A percentile compares a stretch with the other conserved stretches of the same genome.
Evolutionary conservation across 2,888 invertebrate genomes (phyloP).

Genomic region (Napeogenes inachia): DNA sequence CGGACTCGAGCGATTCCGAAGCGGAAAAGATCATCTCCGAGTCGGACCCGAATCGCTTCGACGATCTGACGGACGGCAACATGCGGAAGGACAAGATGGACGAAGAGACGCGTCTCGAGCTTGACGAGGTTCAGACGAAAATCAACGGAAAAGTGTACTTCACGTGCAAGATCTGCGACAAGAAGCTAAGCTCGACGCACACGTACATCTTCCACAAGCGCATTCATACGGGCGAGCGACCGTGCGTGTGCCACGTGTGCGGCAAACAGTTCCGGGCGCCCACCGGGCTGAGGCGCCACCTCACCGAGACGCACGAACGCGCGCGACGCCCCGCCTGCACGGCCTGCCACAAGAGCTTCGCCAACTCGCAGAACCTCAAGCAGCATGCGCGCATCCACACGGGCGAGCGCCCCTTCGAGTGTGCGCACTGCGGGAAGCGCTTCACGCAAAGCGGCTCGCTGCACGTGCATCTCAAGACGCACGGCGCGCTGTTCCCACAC

Average conservation of each 20-base stretch:
- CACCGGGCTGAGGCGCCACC: constrained; percentile 79
- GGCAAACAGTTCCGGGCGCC: constrained; percentile 82
- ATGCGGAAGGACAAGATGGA: constrained; percentile 57
- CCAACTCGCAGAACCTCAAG: constrained; percentile 78
- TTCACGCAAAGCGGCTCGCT: constrained; percentile 82
- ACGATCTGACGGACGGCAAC: constrained; percentile 58
- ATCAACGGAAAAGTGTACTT: constrained; percentile 75
- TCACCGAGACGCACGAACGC: constrained; percentile 80
- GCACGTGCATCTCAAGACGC: constrained; percentile 79
- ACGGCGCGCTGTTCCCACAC: constrained; percentile 75
- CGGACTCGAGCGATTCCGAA: constrained; percentile 45
- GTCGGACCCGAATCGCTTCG: constrained; percentile 42
- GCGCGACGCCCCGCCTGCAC: constrained; percentile 78
- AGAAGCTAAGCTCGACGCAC: constrained; percentile 78
- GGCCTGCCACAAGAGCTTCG: constrained; percentile 74
- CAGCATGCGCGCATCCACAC: constrained; percentile 79
- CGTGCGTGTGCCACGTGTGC: constrained; percentile 81
- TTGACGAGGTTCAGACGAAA: constrained; percentile 50
- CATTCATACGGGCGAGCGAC: constrained; percentile 81
- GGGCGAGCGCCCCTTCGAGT: constrained; percentile 77
- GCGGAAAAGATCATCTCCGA: constrained; percentile 16
- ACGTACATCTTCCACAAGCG: constrained; percentile 80
- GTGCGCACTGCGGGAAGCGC: constrained; percentile 78
- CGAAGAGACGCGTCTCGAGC: constrained; percentile 50
- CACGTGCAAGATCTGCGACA: constrained; percentile 77